These are phyloP conservation scores for Drosophila serrata DNA, from an alignment of 1,140 invertebrate genomes.

Conservation along the genomic window DNA sequence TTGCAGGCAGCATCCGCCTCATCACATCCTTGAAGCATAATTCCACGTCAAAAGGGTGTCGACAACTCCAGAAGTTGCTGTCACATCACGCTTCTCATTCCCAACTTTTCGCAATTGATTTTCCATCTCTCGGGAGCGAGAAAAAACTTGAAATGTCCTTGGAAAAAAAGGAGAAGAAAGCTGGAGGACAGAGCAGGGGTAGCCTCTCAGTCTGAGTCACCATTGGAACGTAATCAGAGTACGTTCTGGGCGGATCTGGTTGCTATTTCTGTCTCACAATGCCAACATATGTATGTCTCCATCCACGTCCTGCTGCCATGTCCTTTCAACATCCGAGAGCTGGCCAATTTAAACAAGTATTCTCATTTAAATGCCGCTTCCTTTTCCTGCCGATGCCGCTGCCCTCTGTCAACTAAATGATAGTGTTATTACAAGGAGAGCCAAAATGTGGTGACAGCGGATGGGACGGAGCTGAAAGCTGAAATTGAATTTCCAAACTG, in stretches of 20 bases:
- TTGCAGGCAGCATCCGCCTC: conserved; percentile 7
- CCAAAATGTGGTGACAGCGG: conserved; percentile 4
- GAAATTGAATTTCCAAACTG: conserved; percentile 72
- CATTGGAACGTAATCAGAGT: conserved; percentile 33
- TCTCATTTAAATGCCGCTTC: conserved; percentile 44
- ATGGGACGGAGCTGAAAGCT: conserved; percentile 24
- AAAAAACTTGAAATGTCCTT: conserved; percentile 42
- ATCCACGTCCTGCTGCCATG: conserved; percentile 12
- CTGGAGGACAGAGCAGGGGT: neutral
- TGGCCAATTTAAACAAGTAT: conserved; percentile 52
- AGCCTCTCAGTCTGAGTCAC: conserved; percentile 38
- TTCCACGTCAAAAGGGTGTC: conserved; percentile 37
- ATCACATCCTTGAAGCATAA: conserved; percentile 40
- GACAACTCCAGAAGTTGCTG: conserved; percentile 48
- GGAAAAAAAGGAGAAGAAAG: conserved; percentile 1
- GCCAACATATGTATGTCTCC: conserved; percentile 31
- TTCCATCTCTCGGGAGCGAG: conserved; percentile 23
- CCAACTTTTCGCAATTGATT: conserved; percentile 37
- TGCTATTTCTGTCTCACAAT: conserved; percentile 28
- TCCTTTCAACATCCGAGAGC: conserved; percentile 35
- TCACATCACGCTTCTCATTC: conserved; percentile 47
- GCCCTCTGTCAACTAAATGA: conserved; percentile 38
- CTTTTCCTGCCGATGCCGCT: conserved; percentile 22
- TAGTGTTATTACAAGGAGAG: conserved; percentile 32
- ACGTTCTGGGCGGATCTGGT: conserved; percentile 25